These are phyloP conservation scores for Bagarius yarrelli DNA, from an alignment of 2,113 vertebrate species.

Conservation along the genomic window DNA sequence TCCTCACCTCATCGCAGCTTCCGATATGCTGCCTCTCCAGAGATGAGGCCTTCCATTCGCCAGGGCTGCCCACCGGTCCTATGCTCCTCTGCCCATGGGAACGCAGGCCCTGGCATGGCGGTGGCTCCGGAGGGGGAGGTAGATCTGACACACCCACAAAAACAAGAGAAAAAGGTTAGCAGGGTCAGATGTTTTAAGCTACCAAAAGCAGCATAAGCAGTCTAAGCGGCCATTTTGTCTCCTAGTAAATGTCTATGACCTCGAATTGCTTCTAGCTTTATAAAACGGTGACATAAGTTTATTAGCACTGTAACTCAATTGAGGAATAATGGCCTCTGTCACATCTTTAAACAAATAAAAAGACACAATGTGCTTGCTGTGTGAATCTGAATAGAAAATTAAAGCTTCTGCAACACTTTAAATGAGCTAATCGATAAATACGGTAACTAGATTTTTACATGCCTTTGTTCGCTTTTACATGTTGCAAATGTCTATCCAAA, in stretches of 20 bases:
- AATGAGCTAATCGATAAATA: constrained; percentile 1
- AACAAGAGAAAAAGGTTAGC: too few species aligned
- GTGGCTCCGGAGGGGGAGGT: constrained; percentile 98
- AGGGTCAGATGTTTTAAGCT: too few species aligned
- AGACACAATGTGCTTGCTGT: background rate
- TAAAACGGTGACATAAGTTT: background rate
- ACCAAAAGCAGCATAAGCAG: background rate
- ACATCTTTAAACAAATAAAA: background rate
- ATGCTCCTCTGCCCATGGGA: constrained; percentile 77
- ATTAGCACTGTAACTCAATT: constrained; percentile 2
- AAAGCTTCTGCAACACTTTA: background rate
- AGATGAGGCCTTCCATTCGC: constrained; percentile 89
- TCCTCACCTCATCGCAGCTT: constrained; percentile 84
- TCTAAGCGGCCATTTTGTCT: background rate
- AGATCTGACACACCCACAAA: constrained; percentile 75
- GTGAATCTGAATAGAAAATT: background rate
- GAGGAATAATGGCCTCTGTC: background rate
- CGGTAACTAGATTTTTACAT: background rate
- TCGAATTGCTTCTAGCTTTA: background rate
- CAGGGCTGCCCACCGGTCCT: constrained; percentile 70
- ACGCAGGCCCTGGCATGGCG: constrained; percentile 89
- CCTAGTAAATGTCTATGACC: background rate
- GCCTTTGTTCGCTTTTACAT: background rate
- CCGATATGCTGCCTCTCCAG: constrained; percentile 87
- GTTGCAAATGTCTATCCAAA: background rate